Percentiles rank a stretch among this genome's conserved stretches.
Evolutionary conservation across 2,113 vertebrate species (phyloP).

Genomic region (Felis chaus): DNA sequence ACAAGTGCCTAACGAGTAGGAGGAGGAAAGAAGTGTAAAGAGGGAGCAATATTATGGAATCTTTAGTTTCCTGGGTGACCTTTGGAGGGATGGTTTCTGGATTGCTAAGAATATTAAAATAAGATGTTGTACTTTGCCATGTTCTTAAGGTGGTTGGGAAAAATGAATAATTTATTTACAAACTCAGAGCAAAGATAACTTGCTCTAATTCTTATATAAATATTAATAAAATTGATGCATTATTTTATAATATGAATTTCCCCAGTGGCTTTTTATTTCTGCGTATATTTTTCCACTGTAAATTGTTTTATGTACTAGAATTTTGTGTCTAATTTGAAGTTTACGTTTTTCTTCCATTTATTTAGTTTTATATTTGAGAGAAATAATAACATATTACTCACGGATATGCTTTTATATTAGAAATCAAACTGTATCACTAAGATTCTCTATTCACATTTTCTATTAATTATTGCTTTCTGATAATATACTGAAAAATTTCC

Average conservation of each 20-base stretch:
- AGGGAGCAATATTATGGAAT: neutral
- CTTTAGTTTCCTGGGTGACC: neutral
- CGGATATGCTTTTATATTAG: neutral
- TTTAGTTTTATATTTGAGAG: constrained; percentile 1
- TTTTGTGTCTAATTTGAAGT: neutral
- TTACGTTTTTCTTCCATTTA: neutral
- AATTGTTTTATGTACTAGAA: neutral
- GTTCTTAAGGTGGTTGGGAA: neutral
- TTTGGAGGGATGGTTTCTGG: neutral
- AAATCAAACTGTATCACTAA: neutral
- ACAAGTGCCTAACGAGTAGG: neutral
- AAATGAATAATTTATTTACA: neutral
- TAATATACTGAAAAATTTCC: neutral
- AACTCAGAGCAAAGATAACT: neutral
- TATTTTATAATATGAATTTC: neutral
- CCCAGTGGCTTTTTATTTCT: neutral
- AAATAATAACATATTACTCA: neutral
- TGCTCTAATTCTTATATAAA: neutral
- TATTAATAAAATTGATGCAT: neutral
- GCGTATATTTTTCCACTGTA: neutral
- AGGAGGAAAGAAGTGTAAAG: neutral
- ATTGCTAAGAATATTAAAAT: neutral
- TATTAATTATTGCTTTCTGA: neutral
- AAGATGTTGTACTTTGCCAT: neutral
- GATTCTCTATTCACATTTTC: neutral